Evolutionary conservation across 2,113 vertebrate genomes (phyloP).

Genomic region (Oreochromis aureus): DNA sequence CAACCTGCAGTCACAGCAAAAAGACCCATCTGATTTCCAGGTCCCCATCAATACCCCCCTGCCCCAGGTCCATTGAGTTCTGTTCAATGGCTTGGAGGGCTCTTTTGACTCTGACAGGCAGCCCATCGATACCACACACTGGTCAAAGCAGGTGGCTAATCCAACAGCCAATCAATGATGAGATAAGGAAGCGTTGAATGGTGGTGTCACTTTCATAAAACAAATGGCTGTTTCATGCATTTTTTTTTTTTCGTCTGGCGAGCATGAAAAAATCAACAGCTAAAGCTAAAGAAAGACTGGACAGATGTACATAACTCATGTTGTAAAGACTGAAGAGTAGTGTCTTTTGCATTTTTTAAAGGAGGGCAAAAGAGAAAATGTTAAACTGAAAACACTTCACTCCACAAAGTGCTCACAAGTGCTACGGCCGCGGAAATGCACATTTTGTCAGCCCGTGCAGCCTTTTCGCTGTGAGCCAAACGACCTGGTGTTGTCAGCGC

Average conservation of each 20-base stretch:
- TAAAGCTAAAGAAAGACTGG: neutral
- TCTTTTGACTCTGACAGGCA: conserved; percentile 32
- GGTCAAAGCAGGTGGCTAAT: conserved; percentile 49
- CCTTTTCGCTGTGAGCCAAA: conserved; percentile 16
- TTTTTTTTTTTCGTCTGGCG: neutral
- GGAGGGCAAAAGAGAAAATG: neutral
- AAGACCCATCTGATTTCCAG: conserved; percentile 16
- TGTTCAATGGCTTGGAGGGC: conserved; percentile 21
- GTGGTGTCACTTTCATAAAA: neutral
- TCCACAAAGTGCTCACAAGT: neutral
- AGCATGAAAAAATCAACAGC: neutral
- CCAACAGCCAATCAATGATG: conserved; percentile 50
- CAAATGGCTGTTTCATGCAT: neutral
- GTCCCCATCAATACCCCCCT: conserved; percentile 12
- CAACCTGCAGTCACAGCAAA: neutral
- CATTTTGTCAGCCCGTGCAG: conserved; percentile 23
- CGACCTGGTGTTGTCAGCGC: conserved; percentile 54
- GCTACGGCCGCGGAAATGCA: neutral
- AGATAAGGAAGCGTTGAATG: conserved; percentile 40
- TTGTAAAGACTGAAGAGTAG: neutral
- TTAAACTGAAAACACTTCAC: neutral
- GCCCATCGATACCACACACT: conserved; percentile 40
- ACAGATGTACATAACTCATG: neutral
- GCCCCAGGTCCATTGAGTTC: neutral
- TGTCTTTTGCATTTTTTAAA: neutral